A percentile compares a stretch with the other conserved stretches of the same genome.
phyloP scores from a whole-genome alignment of 2,797 vertebrate genomes.

The Morelia viridis region DNA sequence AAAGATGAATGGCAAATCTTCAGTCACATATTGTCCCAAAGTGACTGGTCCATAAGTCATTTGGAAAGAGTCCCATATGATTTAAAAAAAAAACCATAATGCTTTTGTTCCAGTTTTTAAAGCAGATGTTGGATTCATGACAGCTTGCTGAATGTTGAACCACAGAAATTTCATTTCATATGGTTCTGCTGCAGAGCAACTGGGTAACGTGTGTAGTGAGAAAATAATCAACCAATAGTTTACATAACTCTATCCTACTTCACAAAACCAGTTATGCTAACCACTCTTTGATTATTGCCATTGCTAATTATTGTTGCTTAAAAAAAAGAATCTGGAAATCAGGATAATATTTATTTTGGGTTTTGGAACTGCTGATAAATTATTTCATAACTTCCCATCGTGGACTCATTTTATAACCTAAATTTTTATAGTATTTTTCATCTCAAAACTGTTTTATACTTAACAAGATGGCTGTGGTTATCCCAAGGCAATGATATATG shows the following conservation, averaged over 20 bases:
- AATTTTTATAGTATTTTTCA: too few relatives aligned
- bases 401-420: too few relatives aligned
- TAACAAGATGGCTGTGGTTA: too few relatives aligned
- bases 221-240: not conserved
- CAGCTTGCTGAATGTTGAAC: not conserved
- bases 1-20: not conserved
- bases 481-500: too few relatives aligned
- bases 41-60: not conserved
- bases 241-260: not conserved
- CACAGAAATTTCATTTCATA: not conserved
- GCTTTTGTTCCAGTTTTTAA: not conserved
- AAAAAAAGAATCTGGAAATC: fast-evolving
- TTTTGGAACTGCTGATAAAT: not conserved
- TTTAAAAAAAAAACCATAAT: not conserved
- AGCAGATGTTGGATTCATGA: not conserved
- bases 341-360: fast-evolving
- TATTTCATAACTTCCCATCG: not conserved
- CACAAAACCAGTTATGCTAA: not conserved
- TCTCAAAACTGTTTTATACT: too few relatives aligned
- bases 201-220: not conserved
- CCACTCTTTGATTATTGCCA: not conserved
- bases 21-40: not conserved
- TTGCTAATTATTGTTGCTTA: not conserved
- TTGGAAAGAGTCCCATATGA: not conserved
- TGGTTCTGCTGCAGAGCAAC: not conserved